Evolutionary conservation across 2,797 vertebrate species (phyloP), one percentile per base, ranked within the genome.

Genomic region (Cossypha caffra): DNA sequence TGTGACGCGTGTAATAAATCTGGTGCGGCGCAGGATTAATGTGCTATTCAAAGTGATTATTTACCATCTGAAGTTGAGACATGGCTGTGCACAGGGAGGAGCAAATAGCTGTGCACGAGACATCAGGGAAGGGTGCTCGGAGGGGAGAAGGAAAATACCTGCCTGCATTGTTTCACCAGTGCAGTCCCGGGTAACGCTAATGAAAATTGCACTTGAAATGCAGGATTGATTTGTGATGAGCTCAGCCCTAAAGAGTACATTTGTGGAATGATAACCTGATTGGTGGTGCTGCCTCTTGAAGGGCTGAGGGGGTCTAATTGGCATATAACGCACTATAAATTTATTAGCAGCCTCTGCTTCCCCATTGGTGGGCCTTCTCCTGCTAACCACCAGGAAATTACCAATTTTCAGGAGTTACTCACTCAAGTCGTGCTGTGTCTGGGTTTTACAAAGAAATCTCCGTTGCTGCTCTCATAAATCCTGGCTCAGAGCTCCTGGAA

Each of bases 311-410:
- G 89, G 62, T 92, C 97, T 97, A 97, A 97, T 97, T 97, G 97
- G 97, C 97, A 93, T 95, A 96, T 97, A 98, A 98, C 90, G 93
- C 97, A 90, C 97, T 97, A 97, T 98, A 97, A 98, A 98, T 98
- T 97, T 97, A 97, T 98, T 97, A 98, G 96, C 55, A 24, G 72
- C 84, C 90, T 63, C 86, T 61, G 67, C 91, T 71, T 86, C 95
- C 95, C 93, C 93, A 96, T 97, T 98, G 97, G 97, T 25, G 25
- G 93, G 52, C 74, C 43, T 81, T 88, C 89, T 89, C 52, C 88
- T 96, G 96, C 86, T 95, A 97, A 97, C 89, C 97, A 96, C 96
- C 95, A 97, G 96, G 97, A 98, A 98, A 98, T 98, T 96, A 98
- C 94, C 96, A 90, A 97, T 98, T 97, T 98, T 97, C 97, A 80